Percentiles rank a stretch among this genome's conserved stretches.
phyloP scores from a whole-genome alignment of 2,113 vertebrate species.

The Bathybates hornii region DNA sequence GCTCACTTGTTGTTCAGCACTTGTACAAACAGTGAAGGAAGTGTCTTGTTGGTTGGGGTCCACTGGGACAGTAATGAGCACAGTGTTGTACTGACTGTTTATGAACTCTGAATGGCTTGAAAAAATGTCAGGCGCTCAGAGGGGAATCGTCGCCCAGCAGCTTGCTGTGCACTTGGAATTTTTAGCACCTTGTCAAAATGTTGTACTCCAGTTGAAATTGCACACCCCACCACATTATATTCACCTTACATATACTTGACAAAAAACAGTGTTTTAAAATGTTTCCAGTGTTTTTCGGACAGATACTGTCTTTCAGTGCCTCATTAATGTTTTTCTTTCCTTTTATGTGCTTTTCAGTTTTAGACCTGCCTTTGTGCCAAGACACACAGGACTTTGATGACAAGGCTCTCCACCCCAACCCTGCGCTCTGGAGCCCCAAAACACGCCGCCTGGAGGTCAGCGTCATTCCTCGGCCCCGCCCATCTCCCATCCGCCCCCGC shows the following conservation, averaged over 20 bases:
- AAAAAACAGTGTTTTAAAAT: not conserved
- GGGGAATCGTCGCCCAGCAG: not conserved
- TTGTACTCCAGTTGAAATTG: not conserved
- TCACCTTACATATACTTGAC: not conserved
- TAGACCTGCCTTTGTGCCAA: slow-evolving; percentile 65
- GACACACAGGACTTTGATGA: slow-evolving; percentile 65
- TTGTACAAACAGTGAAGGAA: not conserved
- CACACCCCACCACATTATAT: not conserved
- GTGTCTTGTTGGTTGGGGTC: not conserved
- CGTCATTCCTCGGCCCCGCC: slow-evolving; percentile 80
- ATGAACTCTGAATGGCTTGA: not conserved
- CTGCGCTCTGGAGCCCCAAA: slow-evolving; percentile 75
- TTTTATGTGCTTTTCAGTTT: slow-evolving; percentile 32
- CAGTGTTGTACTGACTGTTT: not conserved
- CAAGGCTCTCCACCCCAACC: slow-evolving; percentile 66
- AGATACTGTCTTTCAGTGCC: not conserved
- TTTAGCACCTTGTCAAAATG: not conserved
- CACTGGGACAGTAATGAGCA: not conserved
- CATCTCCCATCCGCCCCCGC: slow-evolving; percentile 79
- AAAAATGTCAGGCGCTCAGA: not conserved
- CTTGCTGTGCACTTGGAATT: not conserved
- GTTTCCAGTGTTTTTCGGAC: not conserved
- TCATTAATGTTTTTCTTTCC: not conserved
- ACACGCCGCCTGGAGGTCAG: slow-evolving; percentile 72
- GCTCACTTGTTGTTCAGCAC: not conserved